Conservation (phyloP, 2,797 vertebrate species). For the Poecilia picta region DNA sequence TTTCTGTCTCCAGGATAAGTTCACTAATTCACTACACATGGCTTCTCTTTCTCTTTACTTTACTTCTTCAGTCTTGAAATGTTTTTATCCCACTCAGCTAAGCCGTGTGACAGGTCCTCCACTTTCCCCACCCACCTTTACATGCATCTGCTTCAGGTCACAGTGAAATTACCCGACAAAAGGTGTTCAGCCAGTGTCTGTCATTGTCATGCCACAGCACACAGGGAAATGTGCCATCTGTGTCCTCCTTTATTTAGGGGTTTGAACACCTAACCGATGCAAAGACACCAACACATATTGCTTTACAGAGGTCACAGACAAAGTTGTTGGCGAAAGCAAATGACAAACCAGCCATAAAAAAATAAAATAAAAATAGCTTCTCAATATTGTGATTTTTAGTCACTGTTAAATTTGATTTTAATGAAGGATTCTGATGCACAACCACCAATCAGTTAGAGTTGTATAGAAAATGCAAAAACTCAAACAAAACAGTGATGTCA, state of each 20-base stretch:
- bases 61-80: neutral
- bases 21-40: neutral
- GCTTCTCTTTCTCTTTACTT: neutral
- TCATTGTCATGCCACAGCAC: neutral
- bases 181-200: neutral
- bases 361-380: neutral
- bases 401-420: neutral
- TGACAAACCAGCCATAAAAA: neutral
- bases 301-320: neutral
- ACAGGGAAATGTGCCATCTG: conserved; percentile 1
- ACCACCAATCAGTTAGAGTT: neutral
- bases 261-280: neutral
- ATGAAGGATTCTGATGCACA: neutral
- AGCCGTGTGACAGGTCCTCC: neutral
- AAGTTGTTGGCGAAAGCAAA: neutral
- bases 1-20: neutral
- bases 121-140: neutral
- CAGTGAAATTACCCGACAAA: neutral
- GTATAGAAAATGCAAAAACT: neutral
- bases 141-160: neutral
- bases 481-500: neutral
- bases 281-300: neutral
- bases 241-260: neutral
- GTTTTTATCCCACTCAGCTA: neutral
- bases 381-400: neutral